phyloP scores from a whole-genome alignment of 2,797 vertebrate species.

The Austrolebias charrua region DNA sequence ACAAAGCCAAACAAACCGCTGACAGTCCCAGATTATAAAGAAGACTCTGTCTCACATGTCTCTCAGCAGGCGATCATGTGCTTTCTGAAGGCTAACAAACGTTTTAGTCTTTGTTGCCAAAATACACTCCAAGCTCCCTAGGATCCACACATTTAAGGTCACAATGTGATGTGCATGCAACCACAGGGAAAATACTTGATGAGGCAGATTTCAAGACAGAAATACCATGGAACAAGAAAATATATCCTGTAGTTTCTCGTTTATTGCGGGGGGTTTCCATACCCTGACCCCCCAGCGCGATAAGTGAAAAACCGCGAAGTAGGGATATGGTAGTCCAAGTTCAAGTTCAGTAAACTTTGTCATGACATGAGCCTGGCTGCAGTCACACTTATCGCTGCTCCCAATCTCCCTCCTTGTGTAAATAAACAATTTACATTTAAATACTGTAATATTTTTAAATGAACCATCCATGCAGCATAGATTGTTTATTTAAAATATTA shows the following conservation, averaged over 20 bases:
- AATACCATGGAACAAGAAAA: neutral
- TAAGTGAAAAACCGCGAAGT: too few relatives aligned
- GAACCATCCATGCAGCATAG: too few relatives aligned
- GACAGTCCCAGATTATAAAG: slow-evolving; percentile 11
- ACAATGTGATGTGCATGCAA: slow-evolving; percentile 34
- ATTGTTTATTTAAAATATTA: too few relatives aligned
- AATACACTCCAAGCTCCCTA: slow-evolving; percentile 49
- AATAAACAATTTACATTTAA: too few relatives aligned
- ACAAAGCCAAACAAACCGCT: slow-evolving; percentile 53
- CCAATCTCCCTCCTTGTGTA: too few relatives aligned
- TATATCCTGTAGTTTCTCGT: neutral
- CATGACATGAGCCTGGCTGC: too few relatives aligned
- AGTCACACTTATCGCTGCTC: too few relatives aligned
- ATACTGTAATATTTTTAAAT: too few relatives aligned
- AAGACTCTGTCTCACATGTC: slow-evolving; percentile 55
- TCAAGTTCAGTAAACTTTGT: too few relatives aligned
- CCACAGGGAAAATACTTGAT: slow-evolving; percentile 7
- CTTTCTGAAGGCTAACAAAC: slow-evolving; percentile 48
- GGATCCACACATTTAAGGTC: slow-evolving; percentile 24
- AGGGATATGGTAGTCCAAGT: too few relatives aligned
- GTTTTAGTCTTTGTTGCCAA: slow-evolving; percentile 62
- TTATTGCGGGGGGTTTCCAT: too few relatives aligned
- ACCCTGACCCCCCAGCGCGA: too few relatives aligned
- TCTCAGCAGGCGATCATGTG: slow-evolving; percentile 66
- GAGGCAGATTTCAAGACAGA: slow-evolving; percentile 1